Base-by-base conservation (phyloP, 1,140 invertebrate species). In the Zaprionus ghesquierei region DNA sequence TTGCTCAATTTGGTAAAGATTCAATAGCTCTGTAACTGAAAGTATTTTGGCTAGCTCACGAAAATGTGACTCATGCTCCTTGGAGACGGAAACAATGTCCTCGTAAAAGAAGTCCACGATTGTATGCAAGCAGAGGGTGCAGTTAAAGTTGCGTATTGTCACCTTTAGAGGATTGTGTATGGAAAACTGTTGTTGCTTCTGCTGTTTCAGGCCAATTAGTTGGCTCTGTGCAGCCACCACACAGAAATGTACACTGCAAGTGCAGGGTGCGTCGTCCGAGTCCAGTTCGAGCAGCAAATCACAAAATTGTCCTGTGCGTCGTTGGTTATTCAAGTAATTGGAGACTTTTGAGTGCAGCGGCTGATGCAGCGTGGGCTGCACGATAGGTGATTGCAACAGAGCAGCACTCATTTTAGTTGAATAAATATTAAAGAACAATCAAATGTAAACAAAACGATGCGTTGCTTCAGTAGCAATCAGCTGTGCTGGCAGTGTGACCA, bases 21-120 rank as follows among this genome's bases (percentile, higher is more conserved):
- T 91, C 6, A 91, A 38, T 12, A 91, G 70, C 58, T 91, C 90
- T 0, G 86, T 91, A 0, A 91, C 90, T 2, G 73, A 75, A 8
- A 91, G 38, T 25, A 91, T 90, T 51, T 89, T 82, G 5, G 84
- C 87, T 46, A 91, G 33, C 23, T 89, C 73, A 1, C 76, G 89
- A 50, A 91, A 91, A 56, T 91, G 90, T 2, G 66, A 25, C 49
- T 91, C 81, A 29, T 91, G 90, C 46, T 91, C 90, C 50, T 89
- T 89, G 2, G 79, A 79, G 0, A 91, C 89, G 10, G 90, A 86
- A 0, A 91, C 84, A 29, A 91, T 79, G 53, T 91, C 90, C 41
- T 91, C 87, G 50, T 91, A 91, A 27, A 91, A 90, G 38, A 91
- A 91, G 18, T 91, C 90, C 12, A 91, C 81, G 29, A 91, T 91